Base-by-base conservation (phyloP, 2,888 invertebrate genomes). In the Macrosiphum euphorbiae region DNA sequence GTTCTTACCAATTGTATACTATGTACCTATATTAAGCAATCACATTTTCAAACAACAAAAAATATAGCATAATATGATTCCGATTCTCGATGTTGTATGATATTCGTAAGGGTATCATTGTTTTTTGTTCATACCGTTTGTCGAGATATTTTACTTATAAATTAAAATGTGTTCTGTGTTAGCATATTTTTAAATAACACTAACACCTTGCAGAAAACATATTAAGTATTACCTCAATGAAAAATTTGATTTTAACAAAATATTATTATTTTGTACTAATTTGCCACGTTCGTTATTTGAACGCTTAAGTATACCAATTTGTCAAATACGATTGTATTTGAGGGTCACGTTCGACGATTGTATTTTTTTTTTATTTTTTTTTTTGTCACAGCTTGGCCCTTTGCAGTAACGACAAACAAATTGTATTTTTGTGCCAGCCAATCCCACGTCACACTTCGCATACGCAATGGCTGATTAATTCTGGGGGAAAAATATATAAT, bases 391-490 rank as follows among this genome's bases (percentile, higher is more conserved):
- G 92, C 89, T 89, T 93, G 92, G 78, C n/a, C 55, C 26, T 41
- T 78, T 78, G 78, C 61, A 16, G 85, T 90, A 90, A 94, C 93
- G 93, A 94, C 90, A 94, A 94, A 90, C 85, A 20, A 94, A 94
- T 90, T 90, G 84, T 86, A 94, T 90, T 94, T 94, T 94, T 94
- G 28, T 61, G 90, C 90, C 85, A 50, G 85, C 93, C 90, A 78
- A 94, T 94, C 35, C 90, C 55, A 90, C 89, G 61, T 86, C 93
- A 94, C 93, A 94, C 90, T 90, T 50, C 86, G 93, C 93, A 94
- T 94, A 94, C 93, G 85, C 93, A 94, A 90, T 94, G 58, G 93
- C 93, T 90, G 93, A 94, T 94, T 94, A 94, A 94, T 94, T 94
- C 85, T 44, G 35, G 58, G 88, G 88, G 67, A 61, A 67, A 52